These are phyloP conservation scores for Megaceryle alcyon DNA, from an alignment of 2,797 vertebrate genomes.

Conservation along the genomic window DNA sequence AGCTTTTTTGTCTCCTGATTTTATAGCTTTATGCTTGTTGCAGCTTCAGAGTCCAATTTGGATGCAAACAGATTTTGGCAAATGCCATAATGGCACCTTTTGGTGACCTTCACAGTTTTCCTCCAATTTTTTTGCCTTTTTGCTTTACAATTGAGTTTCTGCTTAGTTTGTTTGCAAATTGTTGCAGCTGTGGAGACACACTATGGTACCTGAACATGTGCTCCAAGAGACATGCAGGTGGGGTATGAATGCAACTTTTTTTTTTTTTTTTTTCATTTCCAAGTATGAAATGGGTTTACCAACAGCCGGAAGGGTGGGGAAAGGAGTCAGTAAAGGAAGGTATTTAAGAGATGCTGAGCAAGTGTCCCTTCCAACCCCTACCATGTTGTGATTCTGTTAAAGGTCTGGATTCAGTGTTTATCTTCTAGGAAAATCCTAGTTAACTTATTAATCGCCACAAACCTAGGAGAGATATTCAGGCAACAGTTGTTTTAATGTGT, in stretches of 20 bases:
- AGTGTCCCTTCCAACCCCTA: too few species aligned
- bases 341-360: not conserved
- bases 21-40: not conserved
- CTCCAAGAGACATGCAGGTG: not conserved
- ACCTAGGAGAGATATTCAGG: not conserved
- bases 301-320: not conserved
- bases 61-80: not conserved
- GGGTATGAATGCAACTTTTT: not conserved
- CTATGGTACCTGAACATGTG: not conserved
- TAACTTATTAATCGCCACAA: not conserved
- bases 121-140: not conserved
- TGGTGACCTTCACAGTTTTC: not conserved
- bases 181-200: not conserved
- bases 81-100: not conserved
- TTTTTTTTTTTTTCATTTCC: not conserved
- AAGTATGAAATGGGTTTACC: not conserved
- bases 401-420: not conserved
- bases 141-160: not conserved
- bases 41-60: not conserved
- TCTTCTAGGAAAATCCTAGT: not conserved
- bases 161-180: not conserved
- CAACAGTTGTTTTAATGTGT: not conserved
- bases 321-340: not conserved
- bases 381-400: too few species aligned
- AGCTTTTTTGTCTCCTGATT: not conserved